phyloP scores from a whole-genome alignment of 2,888 invertebrate genomes.

The Chaetoderma sp. region DNA sequence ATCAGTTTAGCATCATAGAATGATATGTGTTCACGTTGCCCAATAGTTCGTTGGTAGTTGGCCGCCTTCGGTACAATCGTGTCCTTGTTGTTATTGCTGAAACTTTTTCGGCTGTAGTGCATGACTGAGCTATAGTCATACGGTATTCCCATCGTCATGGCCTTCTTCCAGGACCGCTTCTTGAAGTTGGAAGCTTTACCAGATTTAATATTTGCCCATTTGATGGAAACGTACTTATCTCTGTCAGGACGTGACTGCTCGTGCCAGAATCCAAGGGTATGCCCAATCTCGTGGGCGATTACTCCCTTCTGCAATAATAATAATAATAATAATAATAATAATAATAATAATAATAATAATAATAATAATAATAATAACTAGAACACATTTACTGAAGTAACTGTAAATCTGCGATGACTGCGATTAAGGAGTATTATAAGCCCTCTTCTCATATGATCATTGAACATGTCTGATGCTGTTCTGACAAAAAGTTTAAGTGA shows the following conservation, averaged over 20 bases:
- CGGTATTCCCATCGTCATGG: neutral
- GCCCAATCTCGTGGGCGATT: neutral
- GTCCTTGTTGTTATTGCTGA: neutral
- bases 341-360: too few species aligned
- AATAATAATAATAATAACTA: too few species aligned
- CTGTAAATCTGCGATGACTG: too few species aligned
- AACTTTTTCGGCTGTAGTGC: neutral
- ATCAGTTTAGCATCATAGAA: neutral
- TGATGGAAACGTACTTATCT: neutral
- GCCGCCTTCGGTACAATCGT: neutral
- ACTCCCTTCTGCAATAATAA: neutral
- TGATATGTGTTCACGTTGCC: neutral
- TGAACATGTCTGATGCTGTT: too few species aligned
- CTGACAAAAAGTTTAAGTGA: too few species aligned
- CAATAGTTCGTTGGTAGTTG: neutral
- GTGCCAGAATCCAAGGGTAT: neutral
- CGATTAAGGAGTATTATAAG: too few species aligned
- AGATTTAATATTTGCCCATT: neutral
- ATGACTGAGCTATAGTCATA: neutral
- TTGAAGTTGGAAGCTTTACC: neutral
- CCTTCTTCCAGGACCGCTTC: neutral
- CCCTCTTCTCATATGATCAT: too few species aligned
- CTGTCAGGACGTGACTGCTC: neutral
- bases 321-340: too few species aligned
- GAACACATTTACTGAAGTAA: too few species aligned